Evolutionary conservation across 64 coral and sea anemone species (phyloP).

Genomic region (Montipora sp.): DNA sequence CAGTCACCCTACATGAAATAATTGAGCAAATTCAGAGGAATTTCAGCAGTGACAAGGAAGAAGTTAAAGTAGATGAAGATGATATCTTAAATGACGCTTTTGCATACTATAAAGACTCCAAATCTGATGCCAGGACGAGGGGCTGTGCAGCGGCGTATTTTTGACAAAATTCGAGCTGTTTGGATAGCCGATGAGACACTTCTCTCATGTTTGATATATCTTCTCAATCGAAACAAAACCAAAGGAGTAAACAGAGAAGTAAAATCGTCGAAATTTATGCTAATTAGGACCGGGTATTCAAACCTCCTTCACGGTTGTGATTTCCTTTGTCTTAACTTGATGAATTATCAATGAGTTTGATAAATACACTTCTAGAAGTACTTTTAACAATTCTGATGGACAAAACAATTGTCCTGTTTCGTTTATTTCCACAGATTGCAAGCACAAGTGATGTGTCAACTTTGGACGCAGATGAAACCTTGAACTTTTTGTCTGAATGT

Average conservation of each 20-base stretch:
- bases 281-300: too few species aligned
- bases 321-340: too few species aligned
- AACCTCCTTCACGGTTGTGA: too few species aligned
- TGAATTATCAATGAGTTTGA: too few species aligned
- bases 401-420: background rate
- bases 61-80: background rate
- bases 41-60: background rate
- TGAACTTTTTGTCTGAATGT: constrained; percentile 62
- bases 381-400: background rate
- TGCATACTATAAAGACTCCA: background rate
- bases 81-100: background rate
- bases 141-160: too few species aligned
- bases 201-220: too few species aligned
- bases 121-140: background rate
- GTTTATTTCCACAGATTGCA: constrained; percentile 31
- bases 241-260: too few species aligned
- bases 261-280: too few species aligned
- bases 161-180: too few species aligned
- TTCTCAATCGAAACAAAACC: too few species aligned
- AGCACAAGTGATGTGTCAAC: constrained; percentile 45
- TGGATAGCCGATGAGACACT: too few species aligned
- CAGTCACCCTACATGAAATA: constrained; percentile 9
- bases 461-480: constrained; percentile 40
- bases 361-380: too few species aligned
- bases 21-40: constrained; percentile 12